Conservation (phyloP, 2,113 vertebrate species). For the Oreotrochilus melanogaster region DNA sequence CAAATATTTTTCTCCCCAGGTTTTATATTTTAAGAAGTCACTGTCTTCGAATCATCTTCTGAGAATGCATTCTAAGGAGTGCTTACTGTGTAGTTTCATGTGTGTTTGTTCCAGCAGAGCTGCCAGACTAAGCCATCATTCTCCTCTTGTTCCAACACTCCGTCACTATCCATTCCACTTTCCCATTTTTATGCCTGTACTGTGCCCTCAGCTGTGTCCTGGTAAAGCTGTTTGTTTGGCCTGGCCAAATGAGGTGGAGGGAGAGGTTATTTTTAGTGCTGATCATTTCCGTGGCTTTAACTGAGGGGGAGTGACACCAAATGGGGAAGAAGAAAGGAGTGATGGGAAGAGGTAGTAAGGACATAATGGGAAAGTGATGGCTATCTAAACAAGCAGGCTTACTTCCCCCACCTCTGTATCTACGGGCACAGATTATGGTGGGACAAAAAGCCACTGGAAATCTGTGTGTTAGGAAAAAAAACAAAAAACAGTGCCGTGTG, state of each 20-base stretch:
- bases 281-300: neutral
- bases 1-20: neutral
- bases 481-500: neutral
- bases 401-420: neutral
- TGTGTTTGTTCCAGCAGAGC: neutral
- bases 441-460: neutral
- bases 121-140: neutral
- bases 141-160: neutral
- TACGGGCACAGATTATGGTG: neutral
- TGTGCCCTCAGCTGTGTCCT: slow-evolving; percentile 5
- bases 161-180: neutral
- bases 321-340: neutral
- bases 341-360: neutral
- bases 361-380: neutral
- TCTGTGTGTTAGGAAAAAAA: neutral
- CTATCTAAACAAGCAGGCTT: neutral
- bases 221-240: neutral
- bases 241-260: neutral
- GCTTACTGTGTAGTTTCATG: neutral
- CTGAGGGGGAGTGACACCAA: neutral
- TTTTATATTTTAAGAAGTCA: neutral
- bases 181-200: neutral
- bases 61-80: neutral
- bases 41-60: neutral
- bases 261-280: neutral